Evolutionary conservation across 2,797 vertebrate genomes (phyloP).

Genomic region (Falco concolor): DNA sequence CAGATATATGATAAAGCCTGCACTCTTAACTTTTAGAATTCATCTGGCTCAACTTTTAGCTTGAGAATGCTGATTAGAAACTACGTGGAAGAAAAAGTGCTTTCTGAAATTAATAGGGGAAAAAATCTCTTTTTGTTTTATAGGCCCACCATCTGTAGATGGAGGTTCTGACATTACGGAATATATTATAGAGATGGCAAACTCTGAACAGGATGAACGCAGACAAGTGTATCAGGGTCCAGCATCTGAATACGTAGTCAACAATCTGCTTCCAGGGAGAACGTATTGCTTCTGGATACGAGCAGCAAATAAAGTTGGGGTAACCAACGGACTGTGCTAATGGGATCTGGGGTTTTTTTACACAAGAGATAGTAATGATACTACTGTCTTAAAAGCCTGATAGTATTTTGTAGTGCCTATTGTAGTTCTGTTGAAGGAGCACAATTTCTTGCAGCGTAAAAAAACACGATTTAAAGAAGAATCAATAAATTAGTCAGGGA

Average conservation of each 20-base stretch:
- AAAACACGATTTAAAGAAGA: not conserved
- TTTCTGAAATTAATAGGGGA: not conserved
- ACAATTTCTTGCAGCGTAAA: not conserved
- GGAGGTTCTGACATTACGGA: constrained; percentile 68
- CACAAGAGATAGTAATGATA: too few species aligned
- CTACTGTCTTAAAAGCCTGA: not conserved
- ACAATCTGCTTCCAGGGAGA: constrained; percentile 70
- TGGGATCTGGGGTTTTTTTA: rapidly evolving
- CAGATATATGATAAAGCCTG: not conserved
- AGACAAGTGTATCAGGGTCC: constrained; percentile 65
- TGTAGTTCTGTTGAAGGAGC: not conserved
- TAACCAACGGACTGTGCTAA: not conserved
- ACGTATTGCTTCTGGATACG: constrained; percentile 74
- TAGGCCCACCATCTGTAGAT: constrained; percentile 68
- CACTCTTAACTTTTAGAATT: not conserved
- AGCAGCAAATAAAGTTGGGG: constrained; percentile 72
- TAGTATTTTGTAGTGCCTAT: not conserved
- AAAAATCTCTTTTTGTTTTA: not conserved
- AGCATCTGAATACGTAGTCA: constrained; percentile 56
- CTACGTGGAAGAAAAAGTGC: not conserved
- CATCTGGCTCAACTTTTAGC: not conserved
- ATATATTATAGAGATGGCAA: constrained; percentile 70
- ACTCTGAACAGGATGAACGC: constrained; percentile 30
- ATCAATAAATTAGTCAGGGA: not conserved
- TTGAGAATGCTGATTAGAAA: not conserved